Evolutionary conservation across 2,888 invertebrate species (phyloP), one percentile per base, ranked within the genome.

Genomic region (Tuberolachnus salignus): DNA sequence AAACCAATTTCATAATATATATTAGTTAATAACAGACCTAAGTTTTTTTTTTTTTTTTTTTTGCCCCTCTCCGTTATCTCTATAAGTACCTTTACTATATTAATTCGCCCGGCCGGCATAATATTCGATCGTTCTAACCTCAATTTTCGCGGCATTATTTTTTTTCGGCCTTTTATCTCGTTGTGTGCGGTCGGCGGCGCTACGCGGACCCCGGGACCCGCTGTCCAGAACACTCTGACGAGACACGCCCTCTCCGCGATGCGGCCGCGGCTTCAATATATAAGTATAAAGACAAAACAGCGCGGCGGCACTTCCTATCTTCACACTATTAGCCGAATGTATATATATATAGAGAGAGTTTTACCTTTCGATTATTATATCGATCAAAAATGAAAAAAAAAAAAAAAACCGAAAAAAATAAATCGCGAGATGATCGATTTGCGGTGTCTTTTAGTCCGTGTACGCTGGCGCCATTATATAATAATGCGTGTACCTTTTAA

Each of bases 391-490:
- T 34, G n/a, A 1, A 57, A 14, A 51, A 71, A 46, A 71, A 49
- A n/a, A 61, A 34, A 51, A 34, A 34, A 34, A 34, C 3, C 3
- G 6, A 64, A 19, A 51, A 21, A n/a, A 49, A 64, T 53, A 64
- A 44, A 74, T 78, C 59, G 69, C 59, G 69, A 75, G 57, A 67
- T 78, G 49, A 42, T 78, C 59, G 67, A 69, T 78, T 78, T 51
- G 19, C 74, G 67, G 67, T n/a, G n/a, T 59, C 49, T 67, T 69
- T 78, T 69, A 59, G 59, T 59, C 21, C 57, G 57, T 16, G 34
- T 59, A 69, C 78, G 4, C 78, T 78, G 78, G 78, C 78, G 78
- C 78, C 78, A n/a, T n/a, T 67, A 59, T 6, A 34, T 34, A 34
- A n/a, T n/a, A n/a, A n/a, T n/a, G n/a, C n/a, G n/a, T 6, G 34